Conservation (phyloP, 53 echinoderm and acorn worm genomes). For the Apostichopus leukothele region DNA sequence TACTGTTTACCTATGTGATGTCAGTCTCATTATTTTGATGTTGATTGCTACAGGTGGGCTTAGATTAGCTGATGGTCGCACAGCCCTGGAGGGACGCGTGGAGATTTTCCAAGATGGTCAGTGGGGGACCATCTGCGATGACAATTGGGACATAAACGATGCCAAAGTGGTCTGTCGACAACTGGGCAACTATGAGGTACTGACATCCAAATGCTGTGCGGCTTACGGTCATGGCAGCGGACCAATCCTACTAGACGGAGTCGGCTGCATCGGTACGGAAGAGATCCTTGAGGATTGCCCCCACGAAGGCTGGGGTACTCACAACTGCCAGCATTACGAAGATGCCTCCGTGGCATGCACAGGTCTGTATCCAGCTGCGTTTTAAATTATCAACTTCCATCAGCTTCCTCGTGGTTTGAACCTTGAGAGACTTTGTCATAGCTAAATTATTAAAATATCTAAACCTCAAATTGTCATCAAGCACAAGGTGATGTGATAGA, state of each 20-base stretch:
- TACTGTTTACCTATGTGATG: too few relatives aligned
- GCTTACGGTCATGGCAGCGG: conserved; percentile 76
- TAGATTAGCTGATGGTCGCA: conserved; percentile 68
- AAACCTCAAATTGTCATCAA: too few relatives aligned
- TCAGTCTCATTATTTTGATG: too few relatives aligned
- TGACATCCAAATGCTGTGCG: conserved; percentile 79
- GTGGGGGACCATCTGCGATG: conserved; percentile 76
- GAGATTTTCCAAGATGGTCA: conserved; percentile 78
- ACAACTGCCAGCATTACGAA: conserved; percentile 92
- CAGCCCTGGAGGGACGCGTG: conserved; percentile 63
- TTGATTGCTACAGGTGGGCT: conserved; percentile 60
- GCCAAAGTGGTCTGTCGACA: conserved; percentile 84
- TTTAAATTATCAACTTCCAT: neutral
- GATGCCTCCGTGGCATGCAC: conserved; percentile 82
- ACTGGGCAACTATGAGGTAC: conserved; percentile 78
- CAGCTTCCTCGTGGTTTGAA: too few relatives aligned
- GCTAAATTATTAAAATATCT: too few relatives aligned
- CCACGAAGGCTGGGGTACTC: conserved; percentile 76
- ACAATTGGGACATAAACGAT: conserved; percentile 68
- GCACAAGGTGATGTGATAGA: too few relatives aligned
- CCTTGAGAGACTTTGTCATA: too few relatives aligned
- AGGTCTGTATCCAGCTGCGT: conserved; percentile 49
- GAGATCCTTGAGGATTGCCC: conserved; percentile 71
- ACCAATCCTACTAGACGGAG: conserved; percentile 78
- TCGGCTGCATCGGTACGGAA: conserved; percentile 68